Evolutionary conservation across 2,113 vertebrate genomes (phyloP).

Genomic region (Protomyctophum bolini): DNA sequence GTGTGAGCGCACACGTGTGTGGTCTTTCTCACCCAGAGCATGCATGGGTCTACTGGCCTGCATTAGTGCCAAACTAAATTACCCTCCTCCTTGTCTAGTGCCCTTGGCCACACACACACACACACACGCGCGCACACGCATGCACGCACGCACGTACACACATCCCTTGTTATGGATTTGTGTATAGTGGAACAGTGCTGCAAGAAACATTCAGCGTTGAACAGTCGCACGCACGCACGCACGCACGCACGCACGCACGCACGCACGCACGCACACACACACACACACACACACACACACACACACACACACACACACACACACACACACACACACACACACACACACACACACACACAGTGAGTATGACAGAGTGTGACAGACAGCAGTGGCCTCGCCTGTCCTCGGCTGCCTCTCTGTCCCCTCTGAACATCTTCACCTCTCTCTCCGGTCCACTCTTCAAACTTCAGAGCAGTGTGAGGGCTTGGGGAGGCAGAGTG

Average conservation of each 20-base stretch:
- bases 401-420: constrained; percentile 37
- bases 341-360: not conserved
- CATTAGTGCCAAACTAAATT: constrained; percentile 79
- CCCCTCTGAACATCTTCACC: constrained; percentile 39
- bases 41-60: constrained; percentile 59
- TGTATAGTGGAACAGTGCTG: constrained; percentile 39
- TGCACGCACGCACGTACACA: constrained; percentile 3
- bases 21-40: constrained; percentile 61
- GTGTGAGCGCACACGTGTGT: constrained; percentile 15
- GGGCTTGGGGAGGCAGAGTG: not conserved
- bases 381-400: constrained; percentile 45
- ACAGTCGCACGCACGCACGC: constrained; percentile 11
- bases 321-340: not conserved
- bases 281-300: not conserved
- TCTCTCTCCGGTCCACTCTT: constrained; percentile 7
- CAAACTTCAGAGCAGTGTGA: not conserved
- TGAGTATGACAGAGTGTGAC: constrained; percentile 65
- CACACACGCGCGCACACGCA: constrained; percentile 35
- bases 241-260: too few relatives aligned
- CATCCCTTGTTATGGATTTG: constrained; percentile 10
- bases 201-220: constrained; percentile 48
- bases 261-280: too few relatives aligned
- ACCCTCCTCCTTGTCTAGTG: constrained; percentile 69
- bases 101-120: constrained; percentile 46
- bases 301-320: not conserved